Conservation (phyloP, 2,888 invertebrate species). For the Pheosia tremula region DNA sequence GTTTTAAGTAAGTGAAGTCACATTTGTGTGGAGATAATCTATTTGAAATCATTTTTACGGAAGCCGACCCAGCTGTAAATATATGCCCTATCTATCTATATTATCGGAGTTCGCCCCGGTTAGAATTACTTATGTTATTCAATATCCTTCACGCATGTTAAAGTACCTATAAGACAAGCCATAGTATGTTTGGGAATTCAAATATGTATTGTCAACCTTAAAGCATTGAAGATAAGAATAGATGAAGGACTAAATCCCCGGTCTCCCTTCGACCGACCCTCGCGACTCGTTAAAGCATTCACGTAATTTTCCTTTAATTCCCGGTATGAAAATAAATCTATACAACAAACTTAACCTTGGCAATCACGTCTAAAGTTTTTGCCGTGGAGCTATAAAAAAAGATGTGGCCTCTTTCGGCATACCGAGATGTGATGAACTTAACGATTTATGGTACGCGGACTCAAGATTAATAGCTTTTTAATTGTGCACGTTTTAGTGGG, state of each 20-base stretch:
- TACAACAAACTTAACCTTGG: constrained; percentile 7
- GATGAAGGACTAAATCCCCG: neutral
- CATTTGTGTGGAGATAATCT: too few relatives aligned
- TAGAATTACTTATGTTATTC: too few relatives aligned
- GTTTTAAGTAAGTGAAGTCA: too few relatives aligned
- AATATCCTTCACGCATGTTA: too few relatives aligned
- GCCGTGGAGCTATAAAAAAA: constrained; percentile 7
- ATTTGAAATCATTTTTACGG: too few relatives aligned
- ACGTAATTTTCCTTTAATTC: constrained; percentile 9
- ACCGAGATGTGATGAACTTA: constrained; percentile 7
- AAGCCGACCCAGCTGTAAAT: too few relatives aligned
- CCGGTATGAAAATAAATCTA: constrained; percentile 6
- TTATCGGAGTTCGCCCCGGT: too few relatives aligned
- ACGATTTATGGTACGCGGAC: constrained; percentile 6
- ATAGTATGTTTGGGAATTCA: too few relatives aligned
- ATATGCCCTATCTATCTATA: too few relatives aligned
- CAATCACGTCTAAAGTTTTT: constrained; percentile 8
- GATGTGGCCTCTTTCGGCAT: constrained; percentile 8
- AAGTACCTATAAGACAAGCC: too few relatives aligned
- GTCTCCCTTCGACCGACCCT: neutral
- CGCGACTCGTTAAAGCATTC: neutral
- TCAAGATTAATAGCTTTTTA: constrained; percentile 8
- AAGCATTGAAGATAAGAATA: neutral
- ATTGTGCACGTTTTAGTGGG: constrained; percentile 5
- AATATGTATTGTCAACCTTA: too few relatives aligned